phyloP scores from a whole-genome alignment of 2,797 vertebrate species.

The Acomys russatus region DNA sequence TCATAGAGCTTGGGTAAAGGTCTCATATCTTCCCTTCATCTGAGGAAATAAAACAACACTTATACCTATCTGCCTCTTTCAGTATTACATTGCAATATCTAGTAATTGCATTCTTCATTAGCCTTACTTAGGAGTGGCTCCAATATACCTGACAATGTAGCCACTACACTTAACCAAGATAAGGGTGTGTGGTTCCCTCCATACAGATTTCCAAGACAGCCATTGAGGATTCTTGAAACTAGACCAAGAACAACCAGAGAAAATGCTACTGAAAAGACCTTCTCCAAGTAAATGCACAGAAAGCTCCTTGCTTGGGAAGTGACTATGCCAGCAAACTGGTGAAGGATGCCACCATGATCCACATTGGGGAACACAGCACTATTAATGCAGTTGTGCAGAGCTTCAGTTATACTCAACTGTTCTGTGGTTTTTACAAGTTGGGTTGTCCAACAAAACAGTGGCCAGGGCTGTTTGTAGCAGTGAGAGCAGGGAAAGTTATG shows the following conservation, averaged over 20 bases:
- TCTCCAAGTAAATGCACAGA: not conserved
- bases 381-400: not conserved
- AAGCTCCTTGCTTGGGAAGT: not conserved
- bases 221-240: not conserved
- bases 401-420: fast-evolving
- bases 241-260: not conserved
- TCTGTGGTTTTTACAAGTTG: not conserved
- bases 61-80: not conserved
- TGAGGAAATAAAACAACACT: no score
- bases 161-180: not conserved
- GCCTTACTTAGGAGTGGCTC: fast-evolving
- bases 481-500: no score
- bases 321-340: not conserved
- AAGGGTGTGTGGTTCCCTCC: not conserved
- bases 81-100: not conserved
- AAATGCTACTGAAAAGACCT: not conserved
- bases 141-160: not conserved
- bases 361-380: not conserved
- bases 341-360: not conserved
- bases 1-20: no score
- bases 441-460: not conserved
- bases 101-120: not conserved
- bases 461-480: no score
- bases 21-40: no score
- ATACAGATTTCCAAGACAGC: no score